phyloP scores from a whole-genome alignment of 1,140 invertebrate species.

The Drosophila mauritiana region DNA sequence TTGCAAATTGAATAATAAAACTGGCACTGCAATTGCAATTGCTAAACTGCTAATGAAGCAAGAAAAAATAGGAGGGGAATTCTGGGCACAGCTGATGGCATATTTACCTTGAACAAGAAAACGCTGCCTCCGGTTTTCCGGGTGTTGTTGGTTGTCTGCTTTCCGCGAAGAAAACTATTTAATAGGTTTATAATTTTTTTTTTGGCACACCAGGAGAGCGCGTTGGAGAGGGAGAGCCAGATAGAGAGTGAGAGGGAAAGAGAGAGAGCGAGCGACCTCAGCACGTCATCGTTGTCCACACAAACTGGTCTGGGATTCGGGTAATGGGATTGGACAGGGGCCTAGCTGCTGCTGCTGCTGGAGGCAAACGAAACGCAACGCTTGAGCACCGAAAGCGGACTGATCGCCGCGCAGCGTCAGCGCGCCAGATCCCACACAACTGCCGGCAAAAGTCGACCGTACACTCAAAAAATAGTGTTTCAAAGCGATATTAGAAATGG shows the following conservation, averaged over 20 bases:
- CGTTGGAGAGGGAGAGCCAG: conserved; percentile 28
- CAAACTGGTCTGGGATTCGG: conserved; percentile 64
- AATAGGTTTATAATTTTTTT: conserved; percentile 49
- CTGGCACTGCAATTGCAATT: conserved; percentile 31
- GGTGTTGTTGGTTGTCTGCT: conserved; percentile 30
- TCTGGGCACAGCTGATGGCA: conserved; percentile 45
- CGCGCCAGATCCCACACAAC: conserved; percentile 34
- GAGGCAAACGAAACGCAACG: conserved; percentile 59
- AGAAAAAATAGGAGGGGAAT: conserved; percentile 13
- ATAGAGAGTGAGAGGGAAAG: conserved; percentile 2
- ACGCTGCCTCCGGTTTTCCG: conserved; percentile 19
- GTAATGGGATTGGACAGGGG: conserved; percentile 38
- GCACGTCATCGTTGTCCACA: conserved; percentile 60
- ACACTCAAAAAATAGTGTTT: conserved; percentile 5
- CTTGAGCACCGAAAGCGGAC: conserved; percentile 73
- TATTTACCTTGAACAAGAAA: conserved; percentile 71
- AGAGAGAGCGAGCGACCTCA: conserved; percentile 44
- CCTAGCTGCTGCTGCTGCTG: conserved; percentile 47
- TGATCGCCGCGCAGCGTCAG: conserved; percentile 50
- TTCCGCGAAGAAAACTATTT: conserved; percentile 48
- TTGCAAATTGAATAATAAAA: conserved; percentile 39
- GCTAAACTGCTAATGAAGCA: conserved; percentile 28
- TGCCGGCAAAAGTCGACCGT: conserved; percentile 31
- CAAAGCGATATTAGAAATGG: neutral
- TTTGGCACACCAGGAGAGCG: conserved; percentile 50